Conservation (phyloP, 2,888 invertebrate genomes). For the Augochlorella aurata region DNA sequence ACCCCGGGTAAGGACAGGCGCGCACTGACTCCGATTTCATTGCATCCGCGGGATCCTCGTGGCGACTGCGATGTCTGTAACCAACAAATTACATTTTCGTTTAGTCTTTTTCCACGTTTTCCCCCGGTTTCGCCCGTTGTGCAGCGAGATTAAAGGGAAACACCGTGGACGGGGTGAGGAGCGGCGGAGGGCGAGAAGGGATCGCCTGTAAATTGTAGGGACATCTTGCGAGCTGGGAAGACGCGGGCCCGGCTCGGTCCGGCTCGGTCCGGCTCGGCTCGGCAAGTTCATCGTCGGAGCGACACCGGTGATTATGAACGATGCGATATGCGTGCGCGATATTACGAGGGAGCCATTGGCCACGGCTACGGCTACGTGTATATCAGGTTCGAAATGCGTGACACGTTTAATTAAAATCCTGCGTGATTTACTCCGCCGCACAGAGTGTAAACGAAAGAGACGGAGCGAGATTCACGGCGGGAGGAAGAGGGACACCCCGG, state of each 20-base stretch:
- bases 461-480: conserved; percentile 18
- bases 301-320: conserved; percentile 73
- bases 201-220: not conserved
- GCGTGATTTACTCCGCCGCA: conserved; percentile 76
- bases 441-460: conserved; percentile 47
- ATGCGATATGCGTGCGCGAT: conserved; percentile 76
- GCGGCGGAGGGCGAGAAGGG: not conserved
- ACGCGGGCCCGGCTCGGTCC: conserved; percentile 18
- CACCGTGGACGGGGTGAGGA: not conserved
- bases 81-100: conserved; percentile 11
- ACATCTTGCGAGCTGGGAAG: conserved; percentile 35
- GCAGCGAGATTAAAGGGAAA: not conserved
- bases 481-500: conserved; percentile 22
- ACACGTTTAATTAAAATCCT: conserved; percentile 80
- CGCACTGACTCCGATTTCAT: conserved; percentile 43
- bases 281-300: conserved; percentile 66
- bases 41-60: conserved; percentile 55
- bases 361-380: conserved; percentile 65
- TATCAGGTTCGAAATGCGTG: conserved; percentile 77
- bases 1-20: conserved; percentile 81
- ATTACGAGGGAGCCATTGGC: conserved; percentile 69
- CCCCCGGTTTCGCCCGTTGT: not conserved
- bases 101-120: not conserved
- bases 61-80: conserved; percentile 74
- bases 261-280: conserved; percentile 7